Evolutionary conservation across 2,888 invertebrate species (phyloP).

Genomic region (Epirrhoe tristata): DNA sequence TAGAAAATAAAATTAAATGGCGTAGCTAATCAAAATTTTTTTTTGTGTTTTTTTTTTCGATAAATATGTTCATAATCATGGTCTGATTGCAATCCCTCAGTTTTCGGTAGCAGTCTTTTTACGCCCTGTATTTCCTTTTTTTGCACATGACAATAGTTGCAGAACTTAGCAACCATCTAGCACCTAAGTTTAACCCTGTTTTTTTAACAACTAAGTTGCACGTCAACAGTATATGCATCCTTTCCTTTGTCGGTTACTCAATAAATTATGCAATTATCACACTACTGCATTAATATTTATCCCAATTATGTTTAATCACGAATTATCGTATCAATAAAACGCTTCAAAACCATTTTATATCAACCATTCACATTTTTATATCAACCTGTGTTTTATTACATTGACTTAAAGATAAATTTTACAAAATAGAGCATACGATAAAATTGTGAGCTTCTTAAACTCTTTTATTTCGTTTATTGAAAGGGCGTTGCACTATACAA

Average conservation of each 20-base stretch:
- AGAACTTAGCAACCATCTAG: no score
- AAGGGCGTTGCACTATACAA: conserved; percentile 65
- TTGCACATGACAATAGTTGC: no score
- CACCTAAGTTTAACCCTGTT: no score
- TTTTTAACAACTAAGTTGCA: no score
- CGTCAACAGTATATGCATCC: neutral
- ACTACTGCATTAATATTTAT: conserved; percentile 43
- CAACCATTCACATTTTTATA: conserved; percentile 1
- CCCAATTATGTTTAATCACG: conserved; percentile 35
- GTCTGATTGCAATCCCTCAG: no score
- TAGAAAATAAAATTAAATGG: no score
- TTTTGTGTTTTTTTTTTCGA: no score
- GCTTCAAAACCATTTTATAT: conserved; percentile 24
- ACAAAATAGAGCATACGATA: conserved; percentile 2
- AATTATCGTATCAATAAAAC: conserved; percentile 44
- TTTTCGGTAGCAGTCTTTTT: no score
- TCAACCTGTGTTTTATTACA: conserved; percentile 27
- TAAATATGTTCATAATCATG: no score
- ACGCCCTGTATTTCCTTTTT: no score
- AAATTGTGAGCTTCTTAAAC: conserved; percentile 39
- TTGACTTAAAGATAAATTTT: conserved; percentile 8
- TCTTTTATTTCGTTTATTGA: conserved; percentile 60
- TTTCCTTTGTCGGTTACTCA: conserved; percentile 12
- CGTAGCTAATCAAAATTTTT: no score
- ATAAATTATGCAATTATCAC: conserved; percentile 43